Conservation (phyloP, 2,888 invertebrate genomes). For the Synergus umbraculus region DNA sequence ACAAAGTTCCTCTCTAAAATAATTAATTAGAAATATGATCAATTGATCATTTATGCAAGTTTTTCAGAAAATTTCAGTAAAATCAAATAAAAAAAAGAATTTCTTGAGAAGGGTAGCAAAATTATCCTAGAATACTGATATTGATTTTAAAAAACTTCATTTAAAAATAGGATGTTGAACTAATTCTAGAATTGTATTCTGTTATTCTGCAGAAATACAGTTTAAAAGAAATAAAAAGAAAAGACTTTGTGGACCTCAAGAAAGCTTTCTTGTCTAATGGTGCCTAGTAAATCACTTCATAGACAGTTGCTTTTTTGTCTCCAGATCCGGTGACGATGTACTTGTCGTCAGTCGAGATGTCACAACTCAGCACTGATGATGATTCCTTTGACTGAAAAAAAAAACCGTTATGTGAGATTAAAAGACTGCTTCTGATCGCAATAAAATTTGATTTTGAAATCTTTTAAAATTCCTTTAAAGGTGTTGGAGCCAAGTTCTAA, state of each 20-base stretch:
- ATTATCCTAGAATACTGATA: not conserved
- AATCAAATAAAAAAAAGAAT: too few relatives aligned
- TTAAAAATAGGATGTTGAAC: not conserved
- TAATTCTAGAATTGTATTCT: not conserved
- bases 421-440: too few relatives aligned
- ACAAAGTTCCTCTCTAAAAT: not conserved
- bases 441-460: too few relatives aligned
- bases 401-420: not conserved
- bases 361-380: constrained; percentile 98
- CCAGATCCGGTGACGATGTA: constrained; percentile 99
- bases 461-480: too few relatives aligned
- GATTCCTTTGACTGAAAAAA: constrained; percentile 93
- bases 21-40: too few relatives aligned
- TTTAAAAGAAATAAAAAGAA: not conserved
- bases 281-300: constrained; percentile 92
- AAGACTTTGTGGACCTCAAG: not conserved
- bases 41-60: too few relatives aligned
- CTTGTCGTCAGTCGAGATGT: constrained; percentile 98
- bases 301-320: constrained; percentile 98
- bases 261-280: not conserved
- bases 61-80: too few relatives aligned
- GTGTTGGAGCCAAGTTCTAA: too few relatives aligned
- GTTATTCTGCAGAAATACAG: not conserved
- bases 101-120: not conserved
- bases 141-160: not conserved